These are phyloP conservation scores for Jordanella pulchra DNA, from an alignment of 2,797 vertebrate genomes.

Conservation along the genomic window DNA sequence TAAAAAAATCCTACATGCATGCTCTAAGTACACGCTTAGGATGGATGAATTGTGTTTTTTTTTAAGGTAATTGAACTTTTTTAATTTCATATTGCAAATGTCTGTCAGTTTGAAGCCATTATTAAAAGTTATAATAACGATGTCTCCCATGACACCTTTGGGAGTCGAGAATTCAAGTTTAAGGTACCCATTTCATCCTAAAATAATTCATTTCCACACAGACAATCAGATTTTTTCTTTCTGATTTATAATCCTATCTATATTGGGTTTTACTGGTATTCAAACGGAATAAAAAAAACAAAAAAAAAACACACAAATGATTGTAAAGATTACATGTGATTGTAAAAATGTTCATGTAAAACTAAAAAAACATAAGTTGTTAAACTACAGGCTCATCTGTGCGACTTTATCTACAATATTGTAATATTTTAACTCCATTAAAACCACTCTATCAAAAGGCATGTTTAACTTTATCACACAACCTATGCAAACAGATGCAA, in stretches of 20 bases:
- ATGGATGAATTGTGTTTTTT: conserved; percentile 29
- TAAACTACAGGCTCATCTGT: conserved; percentile 14
- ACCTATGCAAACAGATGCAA: conserved; percentile 88
- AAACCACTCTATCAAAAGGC: conserved; percentile 39
- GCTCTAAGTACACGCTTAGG: conserved; percentile 52
- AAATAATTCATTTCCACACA: background rate
- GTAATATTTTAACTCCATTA: background rate
- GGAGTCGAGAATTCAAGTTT: background rate
- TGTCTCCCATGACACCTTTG: background rate
- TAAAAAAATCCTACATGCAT: conserved; percentile 46
- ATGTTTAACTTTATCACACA: conserved; percentile 48
- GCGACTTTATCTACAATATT: background rate
- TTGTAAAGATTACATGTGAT: conserved; percentile 7
- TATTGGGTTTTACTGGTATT: conserved; percentile 14
- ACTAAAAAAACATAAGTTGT: background rate
- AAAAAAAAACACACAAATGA: background rate
- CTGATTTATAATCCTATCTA: conserved; percentile 7
- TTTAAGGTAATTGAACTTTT: background rate
- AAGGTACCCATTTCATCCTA: conserved; percentile 9
- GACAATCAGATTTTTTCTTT: conserved; percentile 18
- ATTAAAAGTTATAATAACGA: background rate
- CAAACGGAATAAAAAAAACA: background rate
- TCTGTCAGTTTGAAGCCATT: background rate
- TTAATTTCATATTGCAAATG: conserved; percentile 24
- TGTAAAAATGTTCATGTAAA: conserved; percentile 6